Conservation (phyloP, 2,113 vertebrate species). For the Chionomys nivalis region DNA sequence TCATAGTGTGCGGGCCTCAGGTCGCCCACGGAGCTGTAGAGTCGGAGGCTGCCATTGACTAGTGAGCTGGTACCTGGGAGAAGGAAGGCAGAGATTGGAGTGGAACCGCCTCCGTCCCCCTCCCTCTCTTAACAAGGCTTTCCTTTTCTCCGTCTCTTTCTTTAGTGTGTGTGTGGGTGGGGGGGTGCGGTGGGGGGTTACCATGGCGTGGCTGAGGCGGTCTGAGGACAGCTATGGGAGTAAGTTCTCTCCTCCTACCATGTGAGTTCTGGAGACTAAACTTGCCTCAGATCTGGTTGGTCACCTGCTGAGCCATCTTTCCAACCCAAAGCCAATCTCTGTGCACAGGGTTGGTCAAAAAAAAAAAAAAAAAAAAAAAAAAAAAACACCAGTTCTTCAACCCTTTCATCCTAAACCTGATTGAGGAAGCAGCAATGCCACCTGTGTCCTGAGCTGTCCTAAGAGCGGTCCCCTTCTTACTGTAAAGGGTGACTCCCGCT, state of each 20-base stretch:
- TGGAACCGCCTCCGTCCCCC: not conserved
- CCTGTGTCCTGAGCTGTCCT: not conserved
- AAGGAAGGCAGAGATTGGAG: not conserved
- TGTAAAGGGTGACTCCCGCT: not conserved
- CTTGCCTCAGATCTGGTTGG: no score
- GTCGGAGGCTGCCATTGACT: slow-evolving; percentile 85
- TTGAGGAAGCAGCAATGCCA: not conserved
- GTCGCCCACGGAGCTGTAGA: slow-evolving; percentile 88
- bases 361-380: not conserved
- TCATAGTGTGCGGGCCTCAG: slow-evolving; percentile 78
- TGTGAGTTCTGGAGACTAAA: no score
- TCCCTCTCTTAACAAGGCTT: not conserved
- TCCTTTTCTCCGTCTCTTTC: not conserved
- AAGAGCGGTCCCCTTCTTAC: not conserved
- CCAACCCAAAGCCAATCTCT: not conserved
- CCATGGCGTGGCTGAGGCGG: not conserved
- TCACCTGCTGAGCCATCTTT: not conserved
- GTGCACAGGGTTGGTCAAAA: not conserved
- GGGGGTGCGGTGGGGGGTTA: no score
- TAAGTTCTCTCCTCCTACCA: not conserved
- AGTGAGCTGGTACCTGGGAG: slow-evolving; percentile 85
- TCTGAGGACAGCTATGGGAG: not conserved
- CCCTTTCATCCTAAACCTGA: not conserved
- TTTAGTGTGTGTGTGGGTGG: no score
- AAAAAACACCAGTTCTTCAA: not conserved